phyloP scores from a whole-genome alignment of 1,140 invertebrate genomes.

The Paracyclopina nana region DNA sequence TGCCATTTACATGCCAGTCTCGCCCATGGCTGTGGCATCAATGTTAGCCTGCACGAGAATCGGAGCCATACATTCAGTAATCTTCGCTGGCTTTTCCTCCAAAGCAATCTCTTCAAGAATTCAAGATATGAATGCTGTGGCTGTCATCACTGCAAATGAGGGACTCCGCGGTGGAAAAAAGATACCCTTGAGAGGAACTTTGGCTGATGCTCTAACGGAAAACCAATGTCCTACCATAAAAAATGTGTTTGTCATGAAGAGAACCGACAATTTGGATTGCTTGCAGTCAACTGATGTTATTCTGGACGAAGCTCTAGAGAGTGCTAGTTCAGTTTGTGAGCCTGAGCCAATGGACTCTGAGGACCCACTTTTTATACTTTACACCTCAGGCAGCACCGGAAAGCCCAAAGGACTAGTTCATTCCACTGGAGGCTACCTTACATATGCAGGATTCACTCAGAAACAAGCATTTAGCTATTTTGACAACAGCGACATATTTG shows the following conservation, averaged over 20 bases:
- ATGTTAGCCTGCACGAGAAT: constrained; percentile 34
- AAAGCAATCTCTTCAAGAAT: constrained; percentile 33
- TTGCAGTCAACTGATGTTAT: constrained; percentile 1
- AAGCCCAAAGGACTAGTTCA: constrained; percentile 35
- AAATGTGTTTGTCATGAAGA: constrained; percentile 29
- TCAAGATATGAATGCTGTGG: constrained; percentile 22
- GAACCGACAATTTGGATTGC: no score
- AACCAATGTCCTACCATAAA: constrained; percentile 26
- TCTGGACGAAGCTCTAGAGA: constrained; percentile 17
- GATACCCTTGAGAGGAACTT: constrained; percentile 31
- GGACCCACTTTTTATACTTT: constrained; percentile 35
- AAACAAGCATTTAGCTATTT: constrained; percentile 33
- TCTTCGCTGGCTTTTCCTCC: constrained; percentile 40
- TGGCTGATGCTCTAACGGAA: constrained; percentile 32
- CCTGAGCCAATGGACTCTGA: constrained; percentile 31
- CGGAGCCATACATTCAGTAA: constrained; percentile 35
- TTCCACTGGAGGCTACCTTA: constrained; percentile 33
- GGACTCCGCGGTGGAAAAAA: constrained; percentile 30
- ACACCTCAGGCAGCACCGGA: constrained; percentile 37
- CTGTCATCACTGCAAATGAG: constrained; percentile 33
- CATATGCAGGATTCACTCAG: constrained; percentile 32
- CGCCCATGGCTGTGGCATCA: constrained; percentile 29
- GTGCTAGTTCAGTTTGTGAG: constrained; percentile 22
- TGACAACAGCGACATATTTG: constrained; percentile 30
- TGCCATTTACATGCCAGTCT: constrained; percentile 32